Base-by-base conservation (phyloP, 2,113 vertebrate genomes). In the Gorsachius goisagi region DNA sequence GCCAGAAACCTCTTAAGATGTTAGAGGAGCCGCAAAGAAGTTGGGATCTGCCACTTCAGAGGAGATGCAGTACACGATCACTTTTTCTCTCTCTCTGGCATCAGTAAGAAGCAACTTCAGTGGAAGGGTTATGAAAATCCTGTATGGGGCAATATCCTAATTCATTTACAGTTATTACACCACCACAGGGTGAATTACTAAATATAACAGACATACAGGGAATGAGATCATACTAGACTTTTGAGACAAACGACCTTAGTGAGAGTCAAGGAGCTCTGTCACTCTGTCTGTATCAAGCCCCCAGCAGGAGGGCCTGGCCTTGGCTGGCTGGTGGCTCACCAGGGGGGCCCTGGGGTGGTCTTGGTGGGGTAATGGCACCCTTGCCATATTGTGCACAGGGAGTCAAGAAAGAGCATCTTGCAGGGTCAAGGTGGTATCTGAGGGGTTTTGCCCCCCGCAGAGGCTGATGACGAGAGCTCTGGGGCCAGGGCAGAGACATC, bases 301-400 rank as follows among this genome's bases (percentile, higher is more conserved):
- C 4, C 2, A 2, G 59, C 6, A 24, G 28, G 26, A 45, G 13
- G 28, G 32, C 60, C 68, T 1, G 59, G 56, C 30, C 32, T 3
- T 37, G 68, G 16, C 22, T 7, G 5, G 37, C 30, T 15, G 8
- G 52, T 1, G 14, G 35, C 83, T 37, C 58, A 4, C 58, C n/a
- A 0, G 33, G 8, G 68, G 4, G 9, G 19, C 74, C 56, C 44
- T 4, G 32, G 10, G 19, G 9, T 0, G 69, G 21, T 49, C 63
- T 14, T 4, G 35, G 45, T 18, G 14, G 14, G 14, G 35, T 5
- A 13, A 8, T 4, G 2, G 44, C 4, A 4, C 16, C 21, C 15
- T 13, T 8, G 20, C 37, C 11, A 2, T 5, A 6, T 0, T 1
- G 37, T 11, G 50, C 18, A 23, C 13, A 6, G 19, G 6, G 21